Conservation (phyloP, 2,888 invertebrate species). For the Orthosia incerta region DNA sequence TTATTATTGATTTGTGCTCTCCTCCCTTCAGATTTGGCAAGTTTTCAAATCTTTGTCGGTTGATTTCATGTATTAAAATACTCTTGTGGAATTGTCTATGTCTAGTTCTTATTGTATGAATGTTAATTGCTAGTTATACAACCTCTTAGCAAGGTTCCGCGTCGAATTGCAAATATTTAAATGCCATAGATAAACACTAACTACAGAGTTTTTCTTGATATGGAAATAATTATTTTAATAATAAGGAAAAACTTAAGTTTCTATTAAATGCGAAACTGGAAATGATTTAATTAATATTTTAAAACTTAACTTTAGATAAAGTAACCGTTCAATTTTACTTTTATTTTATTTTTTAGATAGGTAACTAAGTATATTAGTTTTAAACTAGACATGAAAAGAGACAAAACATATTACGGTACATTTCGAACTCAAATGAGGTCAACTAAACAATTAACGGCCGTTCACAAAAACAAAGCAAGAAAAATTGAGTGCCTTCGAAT, state of each 20-base stretch:
- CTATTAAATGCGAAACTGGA: neutral
- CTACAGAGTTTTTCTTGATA: neutral
- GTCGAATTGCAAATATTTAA: constrained; percentile 9
- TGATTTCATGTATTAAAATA: constrained; percentile 31
- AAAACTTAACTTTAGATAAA: neutral
- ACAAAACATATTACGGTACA: neutral
- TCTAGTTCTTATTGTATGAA: constrained; percentile 6
- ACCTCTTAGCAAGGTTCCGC: neutral
- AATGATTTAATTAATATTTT: neutral
- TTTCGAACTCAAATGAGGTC: constrained; percentile 7
- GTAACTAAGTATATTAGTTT: neutral
- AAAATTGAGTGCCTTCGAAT: neutral
- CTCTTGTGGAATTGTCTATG: constrained; percentile 6
- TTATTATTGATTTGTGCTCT: constrained; percentile 34
- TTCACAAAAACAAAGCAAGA: constrained; percentile 31
- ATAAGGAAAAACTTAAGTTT: neutral
- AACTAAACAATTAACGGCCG: constrained; percentile 9
- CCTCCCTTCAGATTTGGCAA: constrained; percentile 28
- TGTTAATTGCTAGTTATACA: neutral
- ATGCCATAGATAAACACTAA: neutral
- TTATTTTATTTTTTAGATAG: too few relatives aligned
- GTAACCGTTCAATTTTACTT: neutral
- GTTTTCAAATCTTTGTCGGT: constrained; percentile 18
- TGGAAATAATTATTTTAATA: constrained; percentile 1
- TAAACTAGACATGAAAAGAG: neutral